Evolutionary conservation across 2,888 invertebrate species (phyloP), one percentile per base, ranked within the genome.

Genomic region (Acleris laterana): DNA sequence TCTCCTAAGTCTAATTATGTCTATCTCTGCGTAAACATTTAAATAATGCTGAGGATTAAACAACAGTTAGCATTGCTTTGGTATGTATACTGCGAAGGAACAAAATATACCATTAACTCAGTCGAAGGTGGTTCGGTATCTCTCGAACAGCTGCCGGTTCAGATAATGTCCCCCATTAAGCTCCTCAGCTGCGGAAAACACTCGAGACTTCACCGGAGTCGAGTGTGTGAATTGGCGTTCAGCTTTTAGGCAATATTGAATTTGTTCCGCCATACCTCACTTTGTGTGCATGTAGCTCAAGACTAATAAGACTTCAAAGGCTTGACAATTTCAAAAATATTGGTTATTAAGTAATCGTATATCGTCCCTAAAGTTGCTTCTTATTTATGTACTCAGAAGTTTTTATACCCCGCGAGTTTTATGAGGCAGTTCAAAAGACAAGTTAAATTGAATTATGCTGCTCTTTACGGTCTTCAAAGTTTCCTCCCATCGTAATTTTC

Each of bases 371-470:
- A 49, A n/a, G 20, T 20, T 7, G 17, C 49, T 38, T 13, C 38
- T 38, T 38, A 38, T 38, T 49, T 49, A 49, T 19, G 19, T 46
- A 20, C 53, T 53, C 61, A 32, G 53, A 62, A 62, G 20, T 48
- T 61, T 38, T 52, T 22, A 61, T 51, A 51, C 44, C 25, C 16
- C 20, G 9, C n/a, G 52, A 62, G 53, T 61, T 46, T 38, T 53
- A 53, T 53, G 46, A 53, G 61, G 61, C 52, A 62, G 52, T 53
- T 62, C 53, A 28, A 44, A 44, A 62, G 53, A 53, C 46, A 62
- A 25, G 46, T 53, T 49, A 19, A 53, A 53, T 62, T 46, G 32
- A 62, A 62, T 46, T 62, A 62, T 32, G 61, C 11, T 5, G 16
- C 32, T 19, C 32, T 62, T 53, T 46, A 32, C 42, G 13, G 20